A percentile compares a stretch with the other conserved stretches of the same genome.
These are phyloP conservation scores for Arrhopalites spinosus DNA, from an alignment of 2,888 invertebrate species.

Conservation along the genomic window DNA sequence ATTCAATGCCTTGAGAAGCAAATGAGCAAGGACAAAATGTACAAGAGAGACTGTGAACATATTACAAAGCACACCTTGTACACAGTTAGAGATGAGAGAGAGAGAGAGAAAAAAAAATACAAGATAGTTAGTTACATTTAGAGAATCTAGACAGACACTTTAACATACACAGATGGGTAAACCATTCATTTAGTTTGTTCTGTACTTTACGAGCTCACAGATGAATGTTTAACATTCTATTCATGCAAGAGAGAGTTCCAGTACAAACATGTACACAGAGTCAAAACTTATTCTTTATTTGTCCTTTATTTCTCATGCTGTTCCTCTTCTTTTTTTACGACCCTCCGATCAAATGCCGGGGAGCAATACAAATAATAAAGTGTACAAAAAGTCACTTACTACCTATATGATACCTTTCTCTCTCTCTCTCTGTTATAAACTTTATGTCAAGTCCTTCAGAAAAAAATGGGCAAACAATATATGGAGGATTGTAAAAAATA, in stretches of 20 bases:
- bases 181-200: conserved; percentile 3
- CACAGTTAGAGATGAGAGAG: neutral
- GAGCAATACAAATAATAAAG: no score
- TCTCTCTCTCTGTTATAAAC: neutral
- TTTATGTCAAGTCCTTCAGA: neutral
- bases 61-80: neutral
- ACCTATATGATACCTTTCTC: no score
- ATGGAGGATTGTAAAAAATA: neutral
- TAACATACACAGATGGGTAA: conserved; percentile 9
- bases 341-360: no score
- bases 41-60: neutral
- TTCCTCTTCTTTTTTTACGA: no score
- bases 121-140: neutral
- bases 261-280: neutral
- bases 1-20: neutral
- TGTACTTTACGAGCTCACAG: conserved; percentile 1
- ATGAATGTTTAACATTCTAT: conserved; percentile 9
- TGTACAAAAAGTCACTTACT: no score
- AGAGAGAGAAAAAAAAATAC: neutral
- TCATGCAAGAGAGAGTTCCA: neutral
- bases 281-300: neutral
- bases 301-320: neutral
- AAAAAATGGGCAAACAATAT: conserved; percentile 11
- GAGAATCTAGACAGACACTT: neutral
- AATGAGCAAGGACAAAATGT: conserved; percentile 21